Conservation (phyloP, 2,113 vertebrate species). For the Motacilla alba region DNA sequence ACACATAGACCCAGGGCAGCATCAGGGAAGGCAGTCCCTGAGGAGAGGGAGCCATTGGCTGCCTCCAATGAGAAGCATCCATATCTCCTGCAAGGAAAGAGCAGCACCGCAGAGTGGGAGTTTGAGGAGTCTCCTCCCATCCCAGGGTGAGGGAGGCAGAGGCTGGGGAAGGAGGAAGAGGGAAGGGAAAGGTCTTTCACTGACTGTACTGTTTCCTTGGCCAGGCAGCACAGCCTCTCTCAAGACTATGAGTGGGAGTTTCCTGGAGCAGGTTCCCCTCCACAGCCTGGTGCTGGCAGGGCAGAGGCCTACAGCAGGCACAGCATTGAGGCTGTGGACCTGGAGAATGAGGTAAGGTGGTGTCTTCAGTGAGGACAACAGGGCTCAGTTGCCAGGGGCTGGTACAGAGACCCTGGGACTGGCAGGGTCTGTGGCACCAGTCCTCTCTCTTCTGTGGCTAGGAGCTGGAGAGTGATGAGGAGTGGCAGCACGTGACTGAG, state of each 20-base stretch:
- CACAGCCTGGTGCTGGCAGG: not conserved
- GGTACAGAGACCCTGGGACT: not conserved
- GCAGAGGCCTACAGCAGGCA: not conserved
- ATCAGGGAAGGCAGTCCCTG: not conserved
- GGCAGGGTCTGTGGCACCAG: not conserved
- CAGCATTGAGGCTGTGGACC: slow-evolving; percentile 48
- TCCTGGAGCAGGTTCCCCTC: slow-evolving; percentile 39
- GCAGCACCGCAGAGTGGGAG: slow-evolving; percentile 20
- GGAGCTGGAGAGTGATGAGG: slow-evolving; percentile 80
- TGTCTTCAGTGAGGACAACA: not conserved
- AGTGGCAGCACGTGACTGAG: slow-evolving; percentile 78
- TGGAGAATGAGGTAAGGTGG: slow-evolving; percentile 73
- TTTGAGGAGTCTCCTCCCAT: not conserved
- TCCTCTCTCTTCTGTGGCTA: not conserved
- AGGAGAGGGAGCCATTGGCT: not conserved
- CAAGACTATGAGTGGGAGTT: slow-evolving; percentile 77
- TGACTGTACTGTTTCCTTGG: not conserved
- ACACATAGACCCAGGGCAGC: not conserved
- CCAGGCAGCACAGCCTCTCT: slow-evolving; percentile 74
- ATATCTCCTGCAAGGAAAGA: not conserved
- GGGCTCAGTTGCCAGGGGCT: not conserved
- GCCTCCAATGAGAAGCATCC: slow-evolving; percentile 17
- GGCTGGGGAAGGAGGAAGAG: not conserved
- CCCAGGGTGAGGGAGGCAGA: slow-evolving; percentile 45
- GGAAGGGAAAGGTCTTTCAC: not conserved